Evolutionary conservation across 92 coral and sea anemone species (phyloP), one percentile per base, ranked within the genome.

Genomic region (Umimayanthus kanabou): DNA sequence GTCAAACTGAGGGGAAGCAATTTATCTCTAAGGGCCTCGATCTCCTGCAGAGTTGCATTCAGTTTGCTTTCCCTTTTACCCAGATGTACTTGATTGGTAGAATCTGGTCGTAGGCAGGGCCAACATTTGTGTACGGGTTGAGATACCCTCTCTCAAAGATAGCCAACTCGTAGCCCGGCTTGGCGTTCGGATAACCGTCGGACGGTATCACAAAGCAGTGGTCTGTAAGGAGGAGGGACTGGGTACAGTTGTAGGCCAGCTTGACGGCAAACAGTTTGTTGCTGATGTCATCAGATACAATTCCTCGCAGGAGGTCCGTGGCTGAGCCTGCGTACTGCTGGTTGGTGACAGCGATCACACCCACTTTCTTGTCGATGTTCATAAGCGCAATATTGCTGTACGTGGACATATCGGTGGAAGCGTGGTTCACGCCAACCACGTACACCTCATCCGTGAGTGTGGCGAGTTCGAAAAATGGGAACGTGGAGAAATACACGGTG

Each of bases 251-350:
- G 47, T 33, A 74, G 43, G 79, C 79, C 23, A 74, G 79, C 50
- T 74, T 74, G 20, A 74, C 79, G 40, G 79, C 47, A 22, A 74
- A 74, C 79, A 74, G 47, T 15, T 74, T 74, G 23, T 23, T 74
- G 79, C 79, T 39, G 50, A 74, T 50, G 28, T 37, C 47, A 39
- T 30, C 50, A 74, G 79, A 50, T 39, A 74, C 49, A 37, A 74
- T 39, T 74, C 79, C 50, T 37, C 39, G 43, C 47, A 74, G 79
- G 9, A 74, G 43, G 23, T 74, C 79, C 22, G 4, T 33, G 20
- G 79, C 79, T 74, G 79, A 74, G 79, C 79, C 79, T 1, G 79
- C 79, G 23, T 33, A 74, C 79, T 74, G 79, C 79, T 39, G 79
- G 50, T 74, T 74, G 20, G 79, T 74, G 28, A 74, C 79, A 74